Percentiles rank a stretch among this genome's conserved stretches.
These are phyloP conservation scores for Caenorhabditis angaria DNA, from an alignment of 2,888 invertebrate genomes.

Conservation along the genomic window DNA sequence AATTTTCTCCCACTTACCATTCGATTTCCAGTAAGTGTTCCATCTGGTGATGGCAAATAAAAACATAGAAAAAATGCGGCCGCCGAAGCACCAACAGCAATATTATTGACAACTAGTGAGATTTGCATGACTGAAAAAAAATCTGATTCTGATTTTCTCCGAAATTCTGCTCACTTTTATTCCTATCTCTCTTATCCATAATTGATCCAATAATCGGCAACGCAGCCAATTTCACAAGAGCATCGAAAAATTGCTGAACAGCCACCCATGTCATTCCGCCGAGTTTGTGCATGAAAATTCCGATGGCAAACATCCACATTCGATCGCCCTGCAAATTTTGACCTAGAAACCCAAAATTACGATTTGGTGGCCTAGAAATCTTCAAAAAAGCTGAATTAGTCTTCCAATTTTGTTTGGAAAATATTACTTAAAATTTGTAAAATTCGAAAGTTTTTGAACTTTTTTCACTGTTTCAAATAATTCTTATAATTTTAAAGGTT, in stretches of 20 bases:
- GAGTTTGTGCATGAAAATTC: constrained; percentile 50
- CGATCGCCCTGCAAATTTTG: constrained; percentile 54
- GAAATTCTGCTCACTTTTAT: constrained; percentile 26
- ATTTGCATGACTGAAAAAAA: constrained; percentile 26
- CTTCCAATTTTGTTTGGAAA: no score
- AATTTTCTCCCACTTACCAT: background rate
- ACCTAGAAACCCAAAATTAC: constrained; percentile 5
- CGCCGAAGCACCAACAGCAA: constrained; percentile 54
- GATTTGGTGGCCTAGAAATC: no score
- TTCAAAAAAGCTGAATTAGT: no score
- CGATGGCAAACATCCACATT: constrained; percentile 58
- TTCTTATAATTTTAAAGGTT: no score
- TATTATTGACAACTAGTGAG: constrained; percentile 52
- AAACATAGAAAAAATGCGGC: constrained; percentile 35
- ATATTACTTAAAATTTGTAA: no score
- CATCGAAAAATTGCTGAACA: constrained; percentile 52
- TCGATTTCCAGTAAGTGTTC: background rate
- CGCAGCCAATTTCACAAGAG: constrained; percentile 34
- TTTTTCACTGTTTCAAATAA: no score
- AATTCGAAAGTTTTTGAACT: background rate
- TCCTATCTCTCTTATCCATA: constrained; percentile 36
- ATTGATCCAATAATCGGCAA: constrained; percentile 27
- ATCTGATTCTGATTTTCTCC: no score
- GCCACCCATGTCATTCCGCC: constrained; percentile 59
- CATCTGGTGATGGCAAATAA: background rate